Base-by-base conservation (phyloP, 1,140 invertebrate species). In the Mycetomoellerius zeteki region DNA sequence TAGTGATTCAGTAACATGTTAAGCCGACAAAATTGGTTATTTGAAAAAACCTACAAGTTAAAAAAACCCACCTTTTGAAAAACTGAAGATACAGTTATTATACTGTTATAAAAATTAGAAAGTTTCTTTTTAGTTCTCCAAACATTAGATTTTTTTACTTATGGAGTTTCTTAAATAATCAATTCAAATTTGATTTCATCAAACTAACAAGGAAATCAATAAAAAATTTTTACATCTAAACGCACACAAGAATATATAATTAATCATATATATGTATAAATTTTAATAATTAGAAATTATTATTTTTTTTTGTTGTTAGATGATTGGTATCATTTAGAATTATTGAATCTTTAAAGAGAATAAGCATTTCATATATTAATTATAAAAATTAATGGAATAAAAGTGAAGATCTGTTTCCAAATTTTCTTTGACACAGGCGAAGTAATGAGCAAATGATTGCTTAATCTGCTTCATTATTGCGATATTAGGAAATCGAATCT, bases 1-100 rank as follows among this genome's bases (percentile, higher is more conserved):
- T 62, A 16, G 16, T 5, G 2, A 21, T 47, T 47, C 58, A 64
- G 12, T 69, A 80, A 80, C 33, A 37, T 65, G 7, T 78, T 60
- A 24, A 78, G 10, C 10, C 12, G 8, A 77, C 16, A 62, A 43
- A 43, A 43, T 43, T 43, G 10, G 0, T 43, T 43, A 43, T 43
- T 43, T 43, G 37, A 43, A 43, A 43, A 10, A 43, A 10, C 10
- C 8, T 43, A 43, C 1, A 43, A 43, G 8, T 43, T 43, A 12
- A 43, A 43, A 43, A 7, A 12, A 43, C 10, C 2, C 37, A 12
- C 10, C 8, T 43, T 43, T 43, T 43, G 10, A 2, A 43, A 7
- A 43, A 37, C 1, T 37, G 37, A 43, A 12, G 2, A 43, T 12
- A 10, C 8, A 43, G 37, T 43, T 43, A 43, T 1, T 43, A 43